Percentiles rank a stretch among this genome's conserved stretches.
These are phyloP conservation scores for Cynaeus angustus DNA, from an alignment of 2,888 invertebrate genomes.

Conservation along the genomic window DNA sequence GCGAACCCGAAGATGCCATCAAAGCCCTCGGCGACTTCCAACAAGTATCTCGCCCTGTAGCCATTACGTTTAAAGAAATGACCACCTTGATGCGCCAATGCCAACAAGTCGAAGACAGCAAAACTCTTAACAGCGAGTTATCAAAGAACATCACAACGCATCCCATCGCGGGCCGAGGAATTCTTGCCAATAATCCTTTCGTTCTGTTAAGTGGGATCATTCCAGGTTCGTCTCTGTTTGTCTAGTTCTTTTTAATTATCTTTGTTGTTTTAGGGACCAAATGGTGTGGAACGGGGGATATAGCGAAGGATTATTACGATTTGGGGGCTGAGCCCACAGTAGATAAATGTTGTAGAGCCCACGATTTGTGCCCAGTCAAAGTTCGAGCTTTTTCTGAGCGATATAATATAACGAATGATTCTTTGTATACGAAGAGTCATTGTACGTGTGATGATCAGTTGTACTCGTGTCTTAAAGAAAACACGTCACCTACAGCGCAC, in stretches of 20 bases:
- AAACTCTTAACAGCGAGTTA: constrained; percentile 50
- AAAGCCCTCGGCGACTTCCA: constrained; percentile 79
- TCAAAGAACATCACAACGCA: constrained; percentile 45
- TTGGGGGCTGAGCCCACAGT: constrained; percentile 83
- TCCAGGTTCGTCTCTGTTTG: constrained; percentile 3
- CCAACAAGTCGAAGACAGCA: constrained; percentile 77
- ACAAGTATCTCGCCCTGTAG: constrained; percentile 77
- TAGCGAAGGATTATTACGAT: constrained; percentile 88
- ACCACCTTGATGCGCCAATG: constrained; percentile 87
- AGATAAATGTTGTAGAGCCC: constrained; percentile 91
- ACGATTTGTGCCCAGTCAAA: constrained; percentile 93
- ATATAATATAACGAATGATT: constrained; percentile 89
- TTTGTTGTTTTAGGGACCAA: constrained; percentile 81
- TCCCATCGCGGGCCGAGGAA: constrained; percentile 64
- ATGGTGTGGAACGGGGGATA: constrained; percentile 94
- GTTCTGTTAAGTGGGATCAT: constrained; percentile 76
- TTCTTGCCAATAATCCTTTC: constrained; percentile 79
- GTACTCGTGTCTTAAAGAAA: constrained; percentile 84
- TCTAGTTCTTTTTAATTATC: no score
- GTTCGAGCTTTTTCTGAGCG: constrained; percentile 79
- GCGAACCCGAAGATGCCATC: constrained; percentile 81
- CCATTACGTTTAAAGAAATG: constrained; percentile 84
- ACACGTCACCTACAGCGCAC: constrained; percentile 78
- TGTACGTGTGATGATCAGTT: constrained; percentile 91
- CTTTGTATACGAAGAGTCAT: constrained; percentile 91